These are phyloP conservation scores for Columbina picui DNA, from an alignment of 2,113 vertebrate genomes.

Conservation along the genomic window DNA sequence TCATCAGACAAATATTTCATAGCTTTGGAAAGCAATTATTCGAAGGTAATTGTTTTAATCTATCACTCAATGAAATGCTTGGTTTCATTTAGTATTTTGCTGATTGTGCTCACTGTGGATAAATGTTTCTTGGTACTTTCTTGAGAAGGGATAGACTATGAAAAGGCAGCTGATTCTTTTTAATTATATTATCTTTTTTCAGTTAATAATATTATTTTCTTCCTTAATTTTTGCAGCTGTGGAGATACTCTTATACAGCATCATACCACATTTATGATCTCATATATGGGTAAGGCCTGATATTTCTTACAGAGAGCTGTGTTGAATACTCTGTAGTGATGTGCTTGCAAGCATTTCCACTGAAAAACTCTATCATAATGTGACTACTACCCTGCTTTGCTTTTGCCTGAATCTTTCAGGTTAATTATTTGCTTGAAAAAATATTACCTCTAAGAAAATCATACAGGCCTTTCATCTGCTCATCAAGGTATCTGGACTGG, in stretches of 20 bases:
- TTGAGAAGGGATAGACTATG: neutral
- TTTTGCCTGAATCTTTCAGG: neutral
- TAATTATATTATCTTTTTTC: neutral
- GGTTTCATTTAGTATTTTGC: neutral
- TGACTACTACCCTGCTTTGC: neutral
- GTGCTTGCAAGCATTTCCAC: neutral
- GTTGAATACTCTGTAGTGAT: neutral
- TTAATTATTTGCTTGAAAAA: neutral
- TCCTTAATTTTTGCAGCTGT: slow-evolving; percentile 81
- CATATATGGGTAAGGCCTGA: slow-evolving; percentile 80
- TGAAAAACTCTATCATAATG: neutral
- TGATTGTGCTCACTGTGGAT: neutral
- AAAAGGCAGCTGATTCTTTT: neutral
- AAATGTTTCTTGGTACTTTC: neutral
- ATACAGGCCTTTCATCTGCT: neutral
- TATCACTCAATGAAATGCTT: neutral
- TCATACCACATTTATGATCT: slow-evolving; percentile 90
- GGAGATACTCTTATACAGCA: slow-evolving; percentile 93
- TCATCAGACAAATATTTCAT: slow-evolving; percentile 87
- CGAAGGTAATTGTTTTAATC: slow-evolving; percentile 83
- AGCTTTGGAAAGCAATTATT: slow-evolving; percentile 92
- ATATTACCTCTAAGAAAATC: neutral
- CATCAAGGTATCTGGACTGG: neutral
- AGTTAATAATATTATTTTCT: neutral
- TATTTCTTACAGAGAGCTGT: neutral